Evolutionary conservation across 2,113 vertebrate genomes (phyloP).

Genomic region (Myotis lucifugus): DNA sequence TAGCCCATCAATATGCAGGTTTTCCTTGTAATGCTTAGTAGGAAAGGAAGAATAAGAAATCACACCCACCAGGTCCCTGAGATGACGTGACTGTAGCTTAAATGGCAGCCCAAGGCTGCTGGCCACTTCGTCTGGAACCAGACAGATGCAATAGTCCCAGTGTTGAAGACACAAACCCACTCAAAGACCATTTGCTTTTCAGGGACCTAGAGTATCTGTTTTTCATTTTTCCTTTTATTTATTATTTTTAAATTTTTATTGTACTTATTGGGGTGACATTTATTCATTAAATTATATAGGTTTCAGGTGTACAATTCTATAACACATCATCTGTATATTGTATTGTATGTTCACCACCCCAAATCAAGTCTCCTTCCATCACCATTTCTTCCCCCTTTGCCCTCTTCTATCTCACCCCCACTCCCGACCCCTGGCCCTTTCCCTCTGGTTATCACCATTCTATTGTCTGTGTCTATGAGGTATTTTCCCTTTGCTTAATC

Average conservation of each 20-base stretch:
- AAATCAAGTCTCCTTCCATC: not conserved
- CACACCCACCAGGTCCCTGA: not conserved
- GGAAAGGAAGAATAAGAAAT: not conserved
- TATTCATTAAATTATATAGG: not conserved
- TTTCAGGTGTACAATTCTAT: not conserved
- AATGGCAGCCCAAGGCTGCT: not conserved
- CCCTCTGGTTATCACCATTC: not conserved
- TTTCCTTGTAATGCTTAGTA: not conserved
- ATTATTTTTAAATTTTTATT: not conserved
- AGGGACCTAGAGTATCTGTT: not conserved
- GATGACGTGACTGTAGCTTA: not conserved
- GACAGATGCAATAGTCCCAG: not conserved
- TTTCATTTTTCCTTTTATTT: not conserved
- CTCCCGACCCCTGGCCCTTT: not conserved
- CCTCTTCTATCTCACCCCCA: no score
- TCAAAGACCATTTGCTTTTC: not conserved
- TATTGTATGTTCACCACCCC: not conserved
- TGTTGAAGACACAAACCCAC: not conserved
- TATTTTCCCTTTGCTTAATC: not conserved
- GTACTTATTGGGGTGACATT: not conserved
- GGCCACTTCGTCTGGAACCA: not conserved
- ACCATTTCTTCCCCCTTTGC: not conserved
- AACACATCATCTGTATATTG: not conserved
- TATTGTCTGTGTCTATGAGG: not conserved
- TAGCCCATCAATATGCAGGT: not conserved